Conservation (phyloP, 37 sponge, comb jelly and placozoan species). For the Dysidea cf. avara region DNA sequence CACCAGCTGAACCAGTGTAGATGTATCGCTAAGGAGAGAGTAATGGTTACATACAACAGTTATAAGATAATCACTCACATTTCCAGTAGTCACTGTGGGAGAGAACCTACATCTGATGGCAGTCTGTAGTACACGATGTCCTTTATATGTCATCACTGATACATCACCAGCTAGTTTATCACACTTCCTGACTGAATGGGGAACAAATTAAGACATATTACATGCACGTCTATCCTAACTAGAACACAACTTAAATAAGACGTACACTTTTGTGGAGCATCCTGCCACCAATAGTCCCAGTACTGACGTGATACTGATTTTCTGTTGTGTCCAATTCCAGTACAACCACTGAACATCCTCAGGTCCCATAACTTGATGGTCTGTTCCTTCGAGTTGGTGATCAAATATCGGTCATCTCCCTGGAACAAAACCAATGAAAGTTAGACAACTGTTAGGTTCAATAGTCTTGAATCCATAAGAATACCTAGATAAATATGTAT, state of each 20-base stretch:
- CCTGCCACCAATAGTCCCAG: slow-evolving; percentile 87
- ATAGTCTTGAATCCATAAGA: too few relatives aligned
- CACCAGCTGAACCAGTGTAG: slow-evolving; percentile 70
- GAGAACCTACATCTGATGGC: slow-evolving; percentile 87
- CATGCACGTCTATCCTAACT: too few relatives aligned
- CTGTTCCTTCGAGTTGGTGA: slow-evolving; percentile 95
- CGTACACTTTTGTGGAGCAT: slow-evolving; percentile 49
- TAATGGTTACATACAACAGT: not conserved
- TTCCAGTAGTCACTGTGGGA: slow-evolving; percentile 73
- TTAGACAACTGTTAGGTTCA: too few relatives aligned
- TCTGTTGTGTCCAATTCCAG: slow-evolving; percentile 35
- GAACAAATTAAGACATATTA: too few relatives aligned
- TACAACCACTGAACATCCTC: slow-evolving; percentile 50
- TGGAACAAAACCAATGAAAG: slow-evolving; percentile 16
- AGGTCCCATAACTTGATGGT: slow-evolving; percentile 91
- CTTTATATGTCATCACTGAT: slow-evolving; percentile 89
- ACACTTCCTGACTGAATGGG: not conserved
- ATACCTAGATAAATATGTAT: too few relatives aligned
- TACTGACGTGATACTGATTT: slow-evolving; percentile 32
- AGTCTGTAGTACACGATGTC: slow-evolving; percentile 78
- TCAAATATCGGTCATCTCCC: slow-evolving; percentile 74
- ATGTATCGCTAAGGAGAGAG: slow-evolving; percentile 56
- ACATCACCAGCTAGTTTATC: slow-evolving; percentile 67
- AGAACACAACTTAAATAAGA: too few relatives aligned
- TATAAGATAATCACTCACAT: slow-evolving; percentile 41